Percentiles rank a stretch among this genome's conserved stretches.
These are phyloP conservation scores for Pristiophorus japonicus DNA, from an alignment of 2,113 vertebrate species.

Conservation along the genomic window DNA sequence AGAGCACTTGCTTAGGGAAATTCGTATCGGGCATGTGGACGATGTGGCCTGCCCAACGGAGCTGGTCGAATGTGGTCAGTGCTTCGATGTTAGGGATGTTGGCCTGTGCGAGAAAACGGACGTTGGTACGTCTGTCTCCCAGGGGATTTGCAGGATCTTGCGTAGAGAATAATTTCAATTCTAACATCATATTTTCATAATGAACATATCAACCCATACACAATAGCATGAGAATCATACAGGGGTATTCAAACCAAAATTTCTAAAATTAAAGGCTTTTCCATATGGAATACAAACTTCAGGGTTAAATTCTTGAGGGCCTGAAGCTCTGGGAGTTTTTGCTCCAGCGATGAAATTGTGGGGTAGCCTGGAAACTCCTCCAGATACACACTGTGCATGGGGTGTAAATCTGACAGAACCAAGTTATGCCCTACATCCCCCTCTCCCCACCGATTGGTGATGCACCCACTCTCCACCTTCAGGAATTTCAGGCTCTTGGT, in stretches of 20 bases:
- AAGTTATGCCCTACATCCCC: background rate
- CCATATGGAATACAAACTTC: background rate
- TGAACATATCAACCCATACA: background rate
- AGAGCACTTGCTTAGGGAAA: too few species aligned
- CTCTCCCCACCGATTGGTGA: too few species aligned
- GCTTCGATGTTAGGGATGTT: too few species aligned
- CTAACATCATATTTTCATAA: background rate
- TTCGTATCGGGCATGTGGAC: too few species aligned
- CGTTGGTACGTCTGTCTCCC: too few species aligned
- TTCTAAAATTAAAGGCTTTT: background rate
- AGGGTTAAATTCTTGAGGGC: background rate
- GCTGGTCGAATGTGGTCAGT: too few species aligned
- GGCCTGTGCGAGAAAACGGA: too few species aligned
- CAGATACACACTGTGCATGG: background rate
- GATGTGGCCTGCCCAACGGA: too few species aligned
- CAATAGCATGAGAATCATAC: background rate
- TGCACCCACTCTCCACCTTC: too few species aligned
- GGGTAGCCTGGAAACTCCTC: background rate
- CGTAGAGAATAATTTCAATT: background rate
- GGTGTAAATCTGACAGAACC: background rate
- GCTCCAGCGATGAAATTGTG: background rate
- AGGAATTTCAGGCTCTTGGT: too few species aligned
- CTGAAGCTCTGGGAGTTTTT: background rate
- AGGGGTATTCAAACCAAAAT: background rate
- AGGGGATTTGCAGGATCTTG: too few species aligned